A percentile compares a stretch with the other conserved stretches of the same genome.
These are phyloP conservation scores for Glaucopsyche alexis DNA, from an alignment of 2,888 invertebrate species.

Conservation along the genomic window DNA sequence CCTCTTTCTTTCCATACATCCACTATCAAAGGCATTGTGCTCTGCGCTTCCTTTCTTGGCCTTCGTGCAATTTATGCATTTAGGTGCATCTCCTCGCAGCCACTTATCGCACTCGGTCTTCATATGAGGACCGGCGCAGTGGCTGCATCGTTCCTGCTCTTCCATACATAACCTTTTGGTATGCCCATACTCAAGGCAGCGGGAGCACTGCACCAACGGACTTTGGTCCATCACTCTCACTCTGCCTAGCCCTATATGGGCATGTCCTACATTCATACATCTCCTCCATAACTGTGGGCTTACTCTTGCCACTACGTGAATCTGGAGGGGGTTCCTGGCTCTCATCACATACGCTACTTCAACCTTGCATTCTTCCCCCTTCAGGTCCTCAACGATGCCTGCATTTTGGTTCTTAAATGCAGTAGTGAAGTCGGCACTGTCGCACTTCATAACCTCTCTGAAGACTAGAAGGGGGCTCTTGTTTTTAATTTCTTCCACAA, in stretches of 20 bases:
- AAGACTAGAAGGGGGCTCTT: neutral
- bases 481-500: neutral
- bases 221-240: no score
- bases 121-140: conserved; percentile 32
- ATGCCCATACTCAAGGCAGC: no score
- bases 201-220: no score
- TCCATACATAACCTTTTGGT: conserved; percentile 24
- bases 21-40: no score
- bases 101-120: conserved; percentile 19
- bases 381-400: neutral
- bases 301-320: neutral
- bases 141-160: conserved; percentile 23
- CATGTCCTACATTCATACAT: neutral
- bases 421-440: neutral
- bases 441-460: neutral
- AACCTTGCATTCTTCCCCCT: neutral
- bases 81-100: neutral
- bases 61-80: no score
- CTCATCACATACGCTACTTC: neutral
- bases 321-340: neutral
- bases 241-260: neutral
- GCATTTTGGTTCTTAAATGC: neutral
- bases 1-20: no score
- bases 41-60: no score
- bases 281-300: neutral